Percentiles rank a stretch among this genome's conserved stretches.
Conservation (phyloP, 2,113 vertebrate genomes). For the Planiliza haematocheilus region DNA sequence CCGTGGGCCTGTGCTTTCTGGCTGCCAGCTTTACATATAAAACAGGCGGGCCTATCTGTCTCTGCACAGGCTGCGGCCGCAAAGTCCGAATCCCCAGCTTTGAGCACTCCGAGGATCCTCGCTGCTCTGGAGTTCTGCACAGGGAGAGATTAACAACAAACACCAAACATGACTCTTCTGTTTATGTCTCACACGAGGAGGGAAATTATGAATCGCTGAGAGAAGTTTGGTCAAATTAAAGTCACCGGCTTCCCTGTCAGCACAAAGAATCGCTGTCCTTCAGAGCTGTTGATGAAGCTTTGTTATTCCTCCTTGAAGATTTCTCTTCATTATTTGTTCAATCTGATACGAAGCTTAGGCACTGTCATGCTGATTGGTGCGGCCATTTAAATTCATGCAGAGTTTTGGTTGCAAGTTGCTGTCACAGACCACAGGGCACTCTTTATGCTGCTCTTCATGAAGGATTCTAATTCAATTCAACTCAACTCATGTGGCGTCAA, state of each 20-base stretch:
- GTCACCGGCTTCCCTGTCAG: not conserved
- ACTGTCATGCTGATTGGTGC: not conserved
- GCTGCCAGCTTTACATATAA: conserved; percentile 83
- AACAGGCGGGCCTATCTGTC: conserved; percentile 80
- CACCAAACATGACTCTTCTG: conserved; percentile 63
- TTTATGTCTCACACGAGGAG: conserved; percentile 38
- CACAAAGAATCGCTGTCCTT: conserved; percentile 7
- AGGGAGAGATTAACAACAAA: conserved; percentile 77
- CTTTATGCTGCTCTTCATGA: too few species aligned
- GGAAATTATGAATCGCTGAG: conserved; percentile 30
- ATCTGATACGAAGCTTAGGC: not conserved
- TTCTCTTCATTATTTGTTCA: not conserved
- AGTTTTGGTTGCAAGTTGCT: not conserved
- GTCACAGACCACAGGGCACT: not conserved
- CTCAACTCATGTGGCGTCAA: too few species aligned
- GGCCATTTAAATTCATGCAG: not conserved
- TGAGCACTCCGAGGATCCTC: conserved; percentile 66
- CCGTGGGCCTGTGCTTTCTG: conserved; percentile 72
- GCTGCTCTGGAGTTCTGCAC: conserved; percentile 71
- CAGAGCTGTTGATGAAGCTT: conserved; percentile 4
- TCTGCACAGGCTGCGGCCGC: conserved; percentile 73
- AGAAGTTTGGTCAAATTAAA: conserved; percentile 45
- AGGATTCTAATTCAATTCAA: too few species aligned
- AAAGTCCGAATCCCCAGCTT: conserved; percentile 76
- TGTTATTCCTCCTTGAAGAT: not conserved